Base-by-base conservation (phyloP, 2,113 vertebrate genomes). In the Crotalus horridus region DNA sequence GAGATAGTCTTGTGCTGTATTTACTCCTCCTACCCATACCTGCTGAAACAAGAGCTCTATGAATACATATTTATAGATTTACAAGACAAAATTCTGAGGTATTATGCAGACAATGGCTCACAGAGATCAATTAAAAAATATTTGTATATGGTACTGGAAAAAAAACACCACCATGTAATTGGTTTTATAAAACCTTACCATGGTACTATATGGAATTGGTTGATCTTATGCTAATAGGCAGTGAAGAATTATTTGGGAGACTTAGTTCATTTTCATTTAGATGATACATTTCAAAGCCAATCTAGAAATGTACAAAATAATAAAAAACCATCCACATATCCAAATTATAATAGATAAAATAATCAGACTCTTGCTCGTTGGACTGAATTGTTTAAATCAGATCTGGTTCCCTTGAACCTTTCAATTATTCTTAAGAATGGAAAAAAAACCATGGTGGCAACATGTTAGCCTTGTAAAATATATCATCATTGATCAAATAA, bases 31-130 rank as follows among this genome's bases (percentile, higher is more conserved):
- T 89, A 54, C 85, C 0, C 3, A 93, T 95, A 96, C 95, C 95
- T 93, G 94, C 94, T 48, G 86, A 94, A 95, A 56, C 89, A 88
- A 88, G 91, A 95, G 89, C 93, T 94, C 93, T 69, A 90, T 94
- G 93, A 93, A 96, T 94, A 93, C 92, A 91, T 94, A 95, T 95
- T 95, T 95, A 96, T 94, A 91, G 91, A 94, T 93, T 94, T 91
- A 88, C 56, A 88, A 1, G 0, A 94, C 90, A 92, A 93, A 91
- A 94, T 95, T 89, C 93, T 92, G 94, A 26, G 0, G 91, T 90
- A 91, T 87, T 56, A 56, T 0, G 0, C 61, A 64, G 92, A 92
- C 91, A 90, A 93, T 20, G 46, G 93, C 87, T 95, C 92, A 85
- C 87, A 91, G 93, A 20, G 87, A 88, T 96, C 96, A 95, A 96